Conservation (phyloP, 2,797 vertebrate genomes). For the Sarcophilus harrisii region DNA sequence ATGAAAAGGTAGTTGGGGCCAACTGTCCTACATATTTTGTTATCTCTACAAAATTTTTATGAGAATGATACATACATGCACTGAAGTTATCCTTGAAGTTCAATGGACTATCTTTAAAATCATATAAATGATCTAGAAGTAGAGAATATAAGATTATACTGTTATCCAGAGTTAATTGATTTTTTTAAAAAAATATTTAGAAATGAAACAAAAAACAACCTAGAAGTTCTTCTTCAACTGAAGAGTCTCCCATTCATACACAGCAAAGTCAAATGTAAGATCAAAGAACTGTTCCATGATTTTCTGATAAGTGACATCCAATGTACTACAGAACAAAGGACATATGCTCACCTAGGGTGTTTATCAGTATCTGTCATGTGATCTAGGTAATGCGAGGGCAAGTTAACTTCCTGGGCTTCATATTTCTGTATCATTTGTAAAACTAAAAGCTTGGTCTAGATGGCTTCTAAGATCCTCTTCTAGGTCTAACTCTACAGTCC, state of each 20-base stretch:
- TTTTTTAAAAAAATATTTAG: background rate
- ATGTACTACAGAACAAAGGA: background rate
- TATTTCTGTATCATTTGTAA: background rate
- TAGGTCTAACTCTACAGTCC: background rate
- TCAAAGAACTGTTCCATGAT: background rate
- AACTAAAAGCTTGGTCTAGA: background rate
- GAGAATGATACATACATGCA: background rate
- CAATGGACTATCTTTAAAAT: background rate
- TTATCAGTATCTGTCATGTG: background rate
- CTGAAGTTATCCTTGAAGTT: background rate
- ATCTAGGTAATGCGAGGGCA: background rate
- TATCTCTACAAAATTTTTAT: background rate
- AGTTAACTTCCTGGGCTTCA: too few species aligned
- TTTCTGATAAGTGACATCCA: background rate
- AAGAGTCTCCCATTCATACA: background rate
- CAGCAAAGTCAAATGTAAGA: background rate
- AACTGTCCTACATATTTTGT: background rate
- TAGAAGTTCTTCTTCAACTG: background rate
- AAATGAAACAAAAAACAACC: background rate
- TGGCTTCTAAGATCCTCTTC: background rate
- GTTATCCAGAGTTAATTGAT: background rate
- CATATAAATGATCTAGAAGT: background rate
- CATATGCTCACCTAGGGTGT: background rate
- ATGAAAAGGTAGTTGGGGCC: background rate
- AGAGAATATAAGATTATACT: background rate